Percentiles rank a stretch among this genome's conserved stretches.
These are phyloP conservation scores for Colaptes auratus DNA, from an alignment of 2,113 vertebrate genomes.

Conservation along the genomic window DNA sequence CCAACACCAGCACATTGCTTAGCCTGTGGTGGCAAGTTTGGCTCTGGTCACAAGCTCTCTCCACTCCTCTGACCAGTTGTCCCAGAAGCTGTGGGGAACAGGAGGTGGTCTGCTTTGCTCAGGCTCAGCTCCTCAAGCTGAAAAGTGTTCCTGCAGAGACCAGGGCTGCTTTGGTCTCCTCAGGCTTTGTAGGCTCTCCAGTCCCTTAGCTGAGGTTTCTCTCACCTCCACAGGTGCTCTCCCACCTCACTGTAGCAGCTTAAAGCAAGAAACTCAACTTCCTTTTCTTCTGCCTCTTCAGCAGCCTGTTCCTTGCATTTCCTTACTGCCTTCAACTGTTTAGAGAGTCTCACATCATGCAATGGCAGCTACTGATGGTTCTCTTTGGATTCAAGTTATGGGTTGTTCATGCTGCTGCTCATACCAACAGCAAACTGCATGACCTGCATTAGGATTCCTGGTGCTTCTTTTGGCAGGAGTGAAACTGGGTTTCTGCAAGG, in stretches of 20 bases:
- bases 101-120: background rate
- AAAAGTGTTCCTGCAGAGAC: background rate
- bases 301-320: background rate
- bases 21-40: background rate
- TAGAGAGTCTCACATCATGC: background rate
- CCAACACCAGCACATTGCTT: background rate
- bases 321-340: background rate
- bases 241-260: background rate
- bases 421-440: background rate
- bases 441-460: background rate
- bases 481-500: slow-evolving; percentile 1
- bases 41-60: background rate
- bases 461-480: background rate
- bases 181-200: background rate
- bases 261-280: background rate
- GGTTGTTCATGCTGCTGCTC: background rate
- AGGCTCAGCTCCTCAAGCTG: background rate
- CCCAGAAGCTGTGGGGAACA: background rate
- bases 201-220: background rate
- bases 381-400: slow-evolving; percentile 10
- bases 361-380: background rate
- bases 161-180: background rate
- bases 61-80: background rate
- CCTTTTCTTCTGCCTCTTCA: background rate
- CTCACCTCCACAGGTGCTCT: background rate